A percentile compares a stretch with the other conserved stretches of the same genome.
phyloP scores from a whole-genome alignment of 2,797 vertebrate genomes.

The Hozukius guyotensis region DNA sequence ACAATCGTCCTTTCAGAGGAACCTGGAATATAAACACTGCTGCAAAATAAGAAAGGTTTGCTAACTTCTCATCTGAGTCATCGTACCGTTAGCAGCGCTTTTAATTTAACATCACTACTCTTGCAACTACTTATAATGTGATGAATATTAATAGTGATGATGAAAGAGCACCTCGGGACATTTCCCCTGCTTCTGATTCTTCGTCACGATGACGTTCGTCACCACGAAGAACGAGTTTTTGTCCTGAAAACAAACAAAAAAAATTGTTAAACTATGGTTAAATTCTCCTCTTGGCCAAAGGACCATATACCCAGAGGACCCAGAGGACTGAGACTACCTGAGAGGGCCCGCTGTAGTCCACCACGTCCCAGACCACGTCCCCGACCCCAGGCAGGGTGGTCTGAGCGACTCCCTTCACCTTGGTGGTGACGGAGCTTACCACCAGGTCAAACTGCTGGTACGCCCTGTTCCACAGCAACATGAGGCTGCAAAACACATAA shows the following conservation, averaged over 20 bases:
- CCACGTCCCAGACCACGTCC: constrained; percentile 81
- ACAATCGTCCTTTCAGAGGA: constrained; percentile 46
- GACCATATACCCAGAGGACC: neutral
- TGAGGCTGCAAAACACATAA: constrained; percentile 49
- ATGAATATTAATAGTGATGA: neutral
- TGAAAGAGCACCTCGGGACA: constrained; percentile 85
- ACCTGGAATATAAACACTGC: constrained; percentile 57
- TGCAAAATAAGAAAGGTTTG: constrained; percentile 13
- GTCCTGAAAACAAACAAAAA: constrained; percentile 49
- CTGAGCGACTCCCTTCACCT: constrained; percentile 86
- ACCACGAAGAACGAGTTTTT: constrained; percentile 90
- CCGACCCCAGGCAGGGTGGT: constrained; percentile 54
- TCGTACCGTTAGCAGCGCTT: neutral
- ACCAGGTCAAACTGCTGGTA: constrained; percentile 86
- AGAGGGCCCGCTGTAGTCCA: constrained; percentile 82
- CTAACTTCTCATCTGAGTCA: neutral
- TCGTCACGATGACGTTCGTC: constrained; percentile 87
- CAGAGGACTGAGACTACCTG: constrained; percentile 75
- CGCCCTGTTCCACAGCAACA: constrained; percentile 81
- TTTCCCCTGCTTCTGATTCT: constrained; percentile 81
- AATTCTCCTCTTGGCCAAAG: neutral
- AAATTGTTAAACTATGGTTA: fast-evolving
- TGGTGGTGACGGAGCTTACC: constrained; percentile 86
- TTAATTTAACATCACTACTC: neutral
- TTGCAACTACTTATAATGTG: neutral